Conservation (phyloP, 2,113 vertebrate genomes). For the Melanostigma gelatinosum region DNA sequence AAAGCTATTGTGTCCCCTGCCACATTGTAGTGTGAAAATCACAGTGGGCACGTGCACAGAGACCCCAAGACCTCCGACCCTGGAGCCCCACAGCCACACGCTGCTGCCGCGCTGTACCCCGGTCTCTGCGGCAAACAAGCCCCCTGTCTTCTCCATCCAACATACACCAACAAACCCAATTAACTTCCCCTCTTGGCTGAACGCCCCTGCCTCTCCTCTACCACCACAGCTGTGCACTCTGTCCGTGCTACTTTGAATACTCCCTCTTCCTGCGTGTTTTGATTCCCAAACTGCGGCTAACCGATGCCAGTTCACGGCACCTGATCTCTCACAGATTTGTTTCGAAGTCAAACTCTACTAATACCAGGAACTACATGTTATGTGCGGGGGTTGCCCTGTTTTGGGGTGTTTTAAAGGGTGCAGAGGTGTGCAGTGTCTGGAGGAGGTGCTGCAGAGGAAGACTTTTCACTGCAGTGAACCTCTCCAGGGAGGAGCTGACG, state of each 20-base stretch:
- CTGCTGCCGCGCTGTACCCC: conserved; percentile 43
- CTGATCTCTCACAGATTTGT: conserved; percentile 35
- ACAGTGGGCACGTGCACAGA: conserved; percentile 65
- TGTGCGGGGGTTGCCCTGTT: conserved; percentile 15
- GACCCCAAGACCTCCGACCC: conserved; percentile 44
- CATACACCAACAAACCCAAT: conserved; percentile 66
- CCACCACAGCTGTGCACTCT: conserved; percentile 36
- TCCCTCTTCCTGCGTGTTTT: conserved; percentile 22
- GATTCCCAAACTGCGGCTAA: neutral
- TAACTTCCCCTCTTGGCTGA: conserved; percentile 49
- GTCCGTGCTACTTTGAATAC: conserved; percentile 32
- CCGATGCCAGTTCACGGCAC: conserved; percentile 2
- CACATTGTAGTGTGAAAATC: conserved; percentile 69
- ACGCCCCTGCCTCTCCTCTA: conserved; percentile 13
- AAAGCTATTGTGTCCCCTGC: conserved; percentile 63
- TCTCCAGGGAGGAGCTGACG: conserved; percentile 39
- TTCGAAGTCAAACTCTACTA: conserved; percentile 34
- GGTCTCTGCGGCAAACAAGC: conserved; percentile 51
- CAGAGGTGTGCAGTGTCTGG: conserved; percentile 26
- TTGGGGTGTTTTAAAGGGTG: neutral
- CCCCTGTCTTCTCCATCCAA: conserved; percentile 63
- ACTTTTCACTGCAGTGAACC: conserved; percentile 29
- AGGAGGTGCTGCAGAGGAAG: conserved; percentile 41
- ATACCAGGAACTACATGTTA: neutral
- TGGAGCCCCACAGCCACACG: conserved; percentile 38